These are phyloP conservation scores for Pipistrellus nathusii DNA, from an alignment of 2,797 vertebrate genomes.

Conservation along the genomic window DNA sequence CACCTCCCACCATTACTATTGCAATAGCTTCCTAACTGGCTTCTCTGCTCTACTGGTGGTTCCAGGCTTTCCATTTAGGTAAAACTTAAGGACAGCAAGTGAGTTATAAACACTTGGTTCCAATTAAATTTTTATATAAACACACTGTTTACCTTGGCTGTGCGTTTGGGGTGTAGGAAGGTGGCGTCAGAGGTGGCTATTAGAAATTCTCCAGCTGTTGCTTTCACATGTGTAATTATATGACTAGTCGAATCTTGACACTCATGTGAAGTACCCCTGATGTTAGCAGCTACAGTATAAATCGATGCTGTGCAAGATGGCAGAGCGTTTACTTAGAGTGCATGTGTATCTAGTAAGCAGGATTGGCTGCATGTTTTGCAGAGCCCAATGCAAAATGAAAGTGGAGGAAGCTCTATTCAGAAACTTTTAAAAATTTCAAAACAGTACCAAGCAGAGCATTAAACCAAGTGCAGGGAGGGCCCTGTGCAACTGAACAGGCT, in stretches of 20 bases:
- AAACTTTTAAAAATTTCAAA: constrained; percentile 58
- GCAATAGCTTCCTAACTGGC: constrained; percentile 2
- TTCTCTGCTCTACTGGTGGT: neutral
- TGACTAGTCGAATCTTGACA: constrained; percentile 17
- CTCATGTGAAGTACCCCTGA: neutral
- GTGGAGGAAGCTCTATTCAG: constrained; percentile 1
- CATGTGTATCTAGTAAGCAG: constrained; percentile 56
- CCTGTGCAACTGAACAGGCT: neutral
- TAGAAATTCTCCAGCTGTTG: neutral
- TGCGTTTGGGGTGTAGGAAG: neutral
- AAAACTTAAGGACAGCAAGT: constrained; percentile 15
- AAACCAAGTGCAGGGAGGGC: neutral
- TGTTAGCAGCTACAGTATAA: constrained; percentile 32
- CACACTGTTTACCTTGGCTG: neutral
- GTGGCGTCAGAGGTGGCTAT: neutral
- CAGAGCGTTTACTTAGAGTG: constrained; percentile 64
- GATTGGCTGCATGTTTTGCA: constrained; percentile 50
- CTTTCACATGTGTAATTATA: neutral
- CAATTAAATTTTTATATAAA: constrained; percentile 61
- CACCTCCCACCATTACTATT: neutral
- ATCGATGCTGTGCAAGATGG: constrained; percentile 11
- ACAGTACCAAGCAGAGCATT: constrained; percentile 17
- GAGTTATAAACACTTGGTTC: neutral
- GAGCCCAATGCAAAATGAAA: constrained; percentile 45
- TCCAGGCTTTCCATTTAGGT: neutral